A percentile compares a stretch with the other conserved stretches of the same genome.
These are phyloP conservation scores for Acanthis flammea DNA, from an alignment of 2,797 vertebrate genomes.

Conservation along the genomic window DNA sequence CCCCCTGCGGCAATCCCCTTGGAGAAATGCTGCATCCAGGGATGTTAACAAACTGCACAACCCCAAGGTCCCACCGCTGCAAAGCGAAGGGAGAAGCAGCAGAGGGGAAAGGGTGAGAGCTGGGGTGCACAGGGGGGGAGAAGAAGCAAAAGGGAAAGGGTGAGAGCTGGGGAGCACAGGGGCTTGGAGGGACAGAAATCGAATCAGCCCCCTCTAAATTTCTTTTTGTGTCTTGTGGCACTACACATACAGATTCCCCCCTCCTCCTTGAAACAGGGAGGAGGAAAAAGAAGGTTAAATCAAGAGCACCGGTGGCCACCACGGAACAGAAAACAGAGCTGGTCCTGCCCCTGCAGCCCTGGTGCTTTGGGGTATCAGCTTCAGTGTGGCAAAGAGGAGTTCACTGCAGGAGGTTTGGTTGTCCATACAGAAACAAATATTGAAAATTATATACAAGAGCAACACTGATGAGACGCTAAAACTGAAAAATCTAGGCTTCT, in stretches of 20 bases:
- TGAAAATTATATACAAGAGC: neutral
- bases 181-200: neutral
- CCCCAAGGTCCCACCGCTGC: rapidly evolving
- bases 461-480: neutral
- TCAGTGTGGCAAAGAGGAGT: neutral
- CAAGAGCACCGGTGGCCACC: rapidly evolving
- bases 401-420: neutral
- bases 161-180: neutral
- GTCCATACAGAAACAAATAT: neutral
- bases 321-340: neutral
- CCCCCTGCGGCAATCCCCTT: neutral
- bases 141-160: neutral
- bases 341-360: neutral
- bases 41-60: rapidly evolving
- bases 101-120: neutral
- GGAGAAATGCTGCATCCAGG: neutral
- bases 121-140: too few species aligned
- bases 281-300: neutral
- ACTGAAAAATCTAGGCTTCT: neutral
- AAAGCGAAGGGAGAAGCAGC: rapidly evolving
- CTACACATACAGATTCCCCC: rapidly evolving
- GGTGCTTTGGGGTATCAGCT: rapidly evolving
- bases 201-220: neutral
- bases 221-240: neutral
- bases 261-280: neutral